Evolutionary conservation across 2,113 vertebrate genomes (phyloP).

Genomic region (Gymnarchus niloticus): DNA sequence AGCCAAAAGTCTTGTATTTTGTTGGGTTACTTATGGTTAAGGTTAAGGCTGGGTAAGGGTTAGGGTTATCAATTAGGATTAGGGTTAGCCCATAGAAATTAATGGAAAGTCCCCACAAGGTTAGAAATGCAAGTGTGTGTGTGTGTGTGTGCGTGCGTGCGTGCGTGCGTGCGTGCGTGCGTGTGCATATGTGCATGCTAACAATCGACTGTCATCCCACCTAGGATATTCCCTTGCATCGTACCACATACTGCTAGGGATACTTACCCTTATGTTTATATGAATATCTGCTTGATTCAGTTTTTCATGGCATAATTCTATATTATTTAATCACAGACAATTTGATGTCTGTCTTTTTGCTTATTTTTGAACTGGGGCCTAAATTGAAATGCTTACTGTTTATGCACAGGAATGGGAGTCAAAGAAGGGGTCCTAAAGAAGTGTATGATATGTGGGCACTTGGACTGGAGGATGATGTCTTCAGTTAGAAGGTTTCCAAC

Average conservation of each 20-base stretch:
- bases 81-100: too few relatives aligned
- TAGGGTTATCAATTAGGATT: too few relatives aligned
- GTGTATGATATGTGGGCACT: background rate
- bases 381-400: conserved; percentile 19
- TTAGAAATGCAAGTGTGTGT: too few relatives aligned
- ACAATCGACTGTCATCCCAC: too few relatives aligned
- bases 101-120: too few relatives aligned
- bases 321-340: background rate
- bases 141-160: too few relatives aligned
- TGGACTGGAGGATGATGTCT: background rate
- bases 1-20: too few relatives aligned
- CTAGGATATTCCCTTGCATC: background rate
- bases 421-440: conserved; percentile 78
- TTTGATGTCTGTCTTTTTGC: background rate
- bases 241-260: background rate
- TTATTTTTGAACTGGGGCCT: background rate
- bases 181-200: background rate
- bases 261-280: background rate
- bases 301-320: background rate
- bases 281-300: background rate
- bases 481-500: background rate
- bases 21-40: too few relatives aligned
- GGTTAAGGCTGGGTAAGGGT: too few relatives aligned
- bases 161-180: conserved; percentile 12
- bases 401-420: conserved; percentile 88